Percentiles rank a stretch among this genome's conserved stretches.
Evolutionary conservation across 1,140 invertebrate genomes (phyloP).

Genomic region (Tetramorium alpestre): DNA sequence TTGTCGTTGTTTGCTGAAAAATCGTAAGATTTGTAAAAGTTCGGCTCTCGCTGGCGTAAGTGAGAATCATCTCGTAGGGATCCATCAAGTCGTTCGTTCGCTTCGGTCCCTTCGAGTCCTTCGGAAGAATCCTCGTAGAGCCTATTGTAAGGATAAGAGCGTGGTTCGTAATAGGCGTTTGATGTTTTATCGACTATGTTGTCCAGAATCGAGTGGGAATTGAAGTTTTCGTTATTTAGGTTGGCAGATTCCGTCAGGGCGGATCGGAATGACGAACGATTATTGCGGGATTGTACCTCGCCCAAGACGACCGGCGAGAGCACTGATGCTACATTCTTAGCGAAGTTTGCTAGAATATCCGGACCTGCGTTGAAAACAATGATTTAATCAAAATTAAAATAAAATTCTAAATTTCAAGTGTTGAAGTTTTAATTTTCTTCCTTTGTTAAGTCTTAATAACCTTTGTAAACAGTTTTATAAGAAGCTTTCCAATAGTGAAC

Average conservation of each 20-base stretch:
- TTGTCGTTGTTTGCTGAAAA: background rate
- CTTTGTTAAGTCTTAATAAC: background rate
- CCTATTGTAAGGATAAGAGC: background rate
- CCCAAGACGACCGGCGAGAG: conserved; percentile 68
- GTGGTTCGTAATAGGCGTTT: conserved; percentile 15
- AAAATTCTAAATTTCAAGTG: background rate
- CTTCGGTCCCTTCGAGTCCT: background rate
- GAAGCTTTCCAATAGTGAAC: background rate
- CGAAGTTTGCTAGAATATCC: conserved; percentile 73
- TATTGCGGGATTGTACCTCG: conserved; percentile 57
- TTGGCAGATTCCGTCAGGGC: background rate
- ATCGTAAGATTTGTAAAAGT: conserved; percentile 9
- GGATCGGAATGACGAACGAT: conserved; percentile 15
- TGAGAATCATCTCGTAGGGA: background rate
- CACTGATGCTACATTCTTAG: conserved; percentile 71
- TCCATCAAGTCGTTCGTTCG: background rate
- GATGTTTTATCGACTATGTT: conserved; percentile 35
- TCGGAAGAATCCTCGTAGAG: conserved; percentile 9
- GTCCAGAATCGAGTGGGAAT: background rate
- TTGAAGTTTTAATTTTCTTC: background rate
- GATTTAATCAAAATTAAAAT: background rate
- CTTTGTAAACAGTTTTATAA: background rate
- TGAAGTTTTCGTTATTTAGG: background rate
- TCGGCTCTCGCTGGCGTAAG: background rate
- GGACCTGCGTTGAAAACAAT: conserved; percentile 60